Conservation (phyloP, 2,797 vertebrate species). For the Gallinago nigripennis region DNA sequence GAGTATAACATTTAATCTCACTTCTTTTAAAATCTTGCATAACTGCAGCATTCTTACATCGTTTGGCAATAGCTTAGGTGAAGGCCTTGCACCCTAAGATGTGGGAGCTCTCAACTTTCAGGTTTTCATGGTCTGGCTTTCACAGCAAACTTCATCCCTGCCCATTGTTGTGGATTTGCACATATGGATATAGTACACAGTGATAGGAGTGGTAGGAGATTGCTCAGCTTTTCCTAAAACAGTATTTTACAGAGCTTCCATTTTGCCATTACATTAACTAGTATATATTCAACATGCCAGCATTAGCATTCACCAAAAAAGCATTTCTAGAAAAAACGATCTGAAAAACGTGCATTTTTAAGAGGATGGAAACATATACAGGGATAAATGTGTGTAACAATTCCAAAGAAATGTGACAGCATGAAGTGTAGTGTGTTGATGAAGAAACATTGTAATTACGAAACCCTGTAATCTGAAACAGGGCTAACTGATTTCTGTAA, state of each 20-base stretch:
- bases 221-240: background rate
- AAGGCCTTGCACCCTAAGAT: background rate
- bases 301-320: background rate
- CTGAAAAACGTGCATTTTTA: background rate
- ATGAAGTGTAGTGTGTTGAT: constrained; percentile 18
- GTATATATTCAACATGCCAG: background rate
- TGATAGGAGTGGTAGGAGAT: background rate
- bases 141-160: background rate
- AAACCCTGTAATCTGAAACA: constrained; percentile 34
- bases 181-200: too few species aligned
- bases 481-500: constrained; percentile 32
- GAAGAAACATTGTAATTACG: constrained; percentile 39
- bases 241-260: background rate
- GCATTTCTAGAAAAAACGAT: background rate
- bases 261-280: background rate
- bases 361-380: background rate
- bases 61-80: background rate
- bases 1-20: background rate
- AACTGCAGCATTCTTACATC: background rate
- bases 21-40: background rate
- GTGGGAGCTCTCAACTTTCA: background rate
- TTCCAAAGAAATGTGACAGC: background rate
- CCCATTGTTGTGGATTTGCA: background rate
- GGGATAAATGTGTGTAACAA: background rate
- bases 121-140: background rate